Base-by-base conservation (phyloP, 1,140 invertebrate genomes). In the Pseudomyrmex gracilis region DNA sequence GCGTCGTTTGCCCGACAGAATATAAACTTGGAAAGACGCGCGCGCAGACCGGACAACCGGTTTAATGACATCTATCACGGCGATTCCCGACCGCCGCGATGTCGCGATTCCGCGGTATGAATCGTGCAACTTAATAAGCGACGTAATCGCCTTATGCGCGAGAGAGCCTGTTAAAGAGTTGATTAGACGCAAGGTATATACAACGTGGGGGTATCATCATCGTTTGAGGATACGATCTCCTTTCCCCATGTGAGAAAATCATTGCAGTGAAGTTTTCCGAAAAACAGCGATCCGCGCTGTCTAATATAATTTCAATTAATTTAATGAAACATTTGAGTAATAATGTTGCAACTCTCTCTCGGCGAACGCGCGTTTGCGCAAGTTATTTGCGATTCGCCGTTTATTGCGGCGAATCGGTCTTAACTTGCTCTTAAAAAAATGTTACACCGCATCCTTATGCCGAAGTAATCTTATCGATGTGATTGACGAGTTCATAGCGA, bases 1-100 rank as follows among this genome's bases (percentile, higher is more conserved):
- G 83, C 78, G 84, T 80, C 86, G 82, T 63, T 76, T 89, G 87
- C 84, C 80, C 73, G 78, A 22, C 64, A 64, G 64, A 85, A 74
- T 82, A 83, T 89, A 86, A 90, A 85, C 82, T 77, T 57, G 66
- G 84, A 64, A 70, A 77, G 71, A 66, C 60, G 68, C 74, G 61
- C 55, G 83, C 68, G 34, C 34, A 34, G 82, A 71, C n/a, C 60
- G 84, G 57, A 24, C 83, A 82, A 89, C 87, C 88, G 85, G 86
- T 87, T 89, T 85, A 74, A 83, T 85, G 73, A 61, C 70, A 80
- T 71, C 60, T 61, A 51, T 61, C 71, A 22, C 49, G 34, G n/a
- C 55, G 80, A 83, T 51, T 67, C 70, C 58, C 47, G 55, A 82
- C 61, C 84, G 70, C 53, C 84, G 8, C 64, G 5, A 34, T 84